Base-by-base conservation (phyloP, 2,797 vertebrate species). In the Oceanodroma leucorhoa region DNA sequence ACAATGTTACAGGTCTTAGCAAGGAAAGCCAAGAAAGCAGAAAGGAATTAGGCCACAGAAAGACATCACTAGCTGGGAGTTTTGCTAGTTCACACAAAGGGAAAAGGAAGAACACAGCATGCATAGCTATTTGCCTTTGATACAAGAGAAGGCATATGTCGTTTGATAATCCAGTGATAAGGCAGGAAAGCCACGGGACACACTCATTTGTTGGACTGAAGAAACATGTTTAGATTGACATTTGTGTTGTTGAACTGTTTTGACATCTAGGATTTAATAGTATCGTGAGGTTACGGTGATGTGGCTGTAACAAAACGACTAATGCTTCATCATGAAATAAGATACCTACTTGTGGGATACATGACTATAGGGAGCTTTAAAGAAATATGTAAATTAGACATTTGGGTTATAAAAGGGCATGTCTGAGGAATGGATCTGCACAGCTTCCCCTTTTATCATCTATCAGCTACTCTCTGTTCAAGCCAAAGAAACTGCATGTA, bases 261-360 rank as follows among this genome's bases (percentile, higher is more conserved):
- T 82, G 58, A 76, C 57, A 75, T 10, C 50, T 12, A 27, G 18
- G 26, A 88, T 83, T 83, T 51, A 88, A 45, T 0, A 64, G 14
- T 24, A 75, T 21, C 65, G 54, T 2, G 6, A 80, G 30, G 19
- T 57, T 67, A 79, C 0, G 1, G n/a, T 0, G 0, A 51, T 14
- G 26, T 7, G 30, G 36, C 32, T 48, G 10, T 9, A 80, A 90
- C 36, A 88, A 86, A 93, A 67, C 2, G 1, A 61, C 29, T 53
- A 29, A 41, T 7, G 29, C 34, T 84, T 38, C 41, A 16, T 18
- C 36, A 71, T 0, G 0, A 75, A 75, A 29, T 19, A 70, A 78
- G 12, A 5, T 24, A 20, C 11, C 16, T 57, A 23, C 58, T 54
- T 27, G 10, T 29, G 43, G 38, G 22, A 66, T 46, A 10, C 53